Evolutionary conservation across 2,797 vertebrate genomes (phyloP), one percentile per base, ranked within the genome.

Genomic region (Mormyrops boulengeri): DNA sequence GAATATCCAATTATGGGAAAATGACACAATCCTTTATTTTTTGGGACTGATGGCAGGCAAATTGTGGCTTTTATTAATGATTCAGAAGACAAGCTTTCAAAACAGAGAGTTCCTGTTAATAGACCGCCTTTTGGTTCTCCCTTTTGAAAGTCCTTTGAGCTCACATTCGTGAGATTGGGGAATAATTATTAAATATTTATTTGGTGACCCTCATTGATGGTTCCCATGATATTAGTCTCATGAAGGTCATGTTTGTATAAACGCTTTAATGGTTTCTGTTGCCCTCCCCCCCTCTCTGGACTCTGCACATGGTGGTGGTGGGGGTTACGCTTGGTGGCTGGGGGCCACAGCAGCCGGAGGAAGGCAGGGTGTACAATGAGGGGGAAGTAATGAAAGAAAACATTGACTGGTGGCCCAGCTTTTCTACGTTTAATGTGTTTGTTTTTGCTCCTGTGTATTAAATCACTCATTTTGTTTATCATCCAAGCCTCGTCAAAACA

Each of bases 181-280:
- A 91, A 53, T 41, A 85, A 34, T 85, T 91, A 91, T 93, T 92
- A 92, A 93, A 92, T 92, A 93, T 93, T 93, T 90, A 93, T 92
- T 44, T 38, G 49, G 89, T 88, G 89, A 88, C 90, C 87, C 91
- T 92, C 89, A 92, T 92, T 92, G n/a, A n/a, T n/a, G n/a, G 86
- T 91, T 91, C 91, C 90, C 88, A 52, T 90, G 90, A 90, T 91
- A 90, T 92, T 92, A 93, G 88, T 90, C 91, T 91, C 87, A 90
- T 66, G 90, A 89, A 89, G 92, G 89, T 90, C 91, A 92, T 91
- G 91, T 92, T 91, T 92, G 90, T 69, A 91, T 90, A 92, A 91
- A 90, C 88, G 90, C 9, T 44, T 38, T 17, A 30, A 30, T 66
- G 19, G 17, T 62, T 22, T 22, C 82, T 34, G 47, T 11, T n/a